Percentiles rank a stretch among this genome's conserved stretches.
Evolutionary conservation across 2,797 vertebrate genomes (phyloP).

Genomic region (Poecile montanus): DNA sequence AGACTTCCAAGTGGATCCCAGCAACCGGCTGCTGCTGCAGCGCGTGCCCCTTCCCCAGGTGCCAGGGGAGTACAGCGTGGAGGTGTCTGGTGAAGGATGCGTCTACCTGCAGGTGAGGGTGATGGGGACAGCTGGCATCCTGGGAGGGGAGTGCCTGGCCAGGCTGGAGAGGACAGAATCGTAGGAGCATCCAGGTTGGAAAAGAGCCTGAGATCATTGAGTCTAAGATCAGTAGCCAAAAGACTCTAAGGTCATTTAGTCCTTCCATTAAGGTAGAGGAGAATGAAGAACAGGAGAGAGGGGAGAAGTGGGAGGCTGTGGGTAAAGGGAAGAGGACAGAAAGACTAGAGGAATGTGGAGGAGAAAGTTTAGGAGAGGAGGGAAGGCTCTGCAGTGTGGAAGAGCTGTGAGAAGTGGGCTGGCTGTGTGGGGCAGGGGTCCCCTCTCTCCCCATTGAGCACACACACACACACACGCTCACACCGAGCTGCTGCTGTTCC

Average conservation of each 20-base stretch:
- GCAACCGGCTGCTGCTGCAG: slow-evolving; percentile 72
- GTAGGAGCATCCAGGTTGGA: background rate
- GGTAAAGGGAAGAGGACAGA: no score
- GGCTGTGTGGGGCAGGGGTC: background rate
- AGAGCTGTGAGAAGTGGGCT: background rate
- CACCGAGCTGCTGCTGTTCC: background rate
- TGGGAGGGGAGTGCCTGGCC: background rate
- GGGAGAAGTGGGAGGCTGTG: background rate
- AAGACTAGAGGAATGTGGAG: rapidly evolving
- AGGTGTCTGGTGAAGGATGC: slow-evolving; percentile 46
- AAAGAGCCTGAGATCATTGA: background rate
- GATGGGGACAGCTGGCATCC: background rate
- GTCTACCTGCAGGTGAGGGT: slow-evolving; percentile 59
- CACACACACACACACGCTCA: background rate
- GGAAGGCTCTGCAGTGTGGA: background rate
- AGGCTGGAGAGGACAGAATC: background rate
- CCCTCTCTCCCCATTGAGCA: rapidly evolving
- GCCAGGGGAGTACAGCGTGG: slow-evolving; percentile 60
- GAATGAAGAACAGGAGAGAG: no score
- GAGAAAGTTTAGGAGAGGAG: background rate
- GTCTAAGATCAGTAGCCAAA: background rate
- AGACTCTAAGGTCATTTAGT: background rate
- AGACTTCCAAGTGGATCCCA: slow-evolving; percentile 64
- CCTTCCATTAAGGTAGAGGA: background rate
- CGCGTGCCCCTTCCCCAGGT: slow-evolving; percentile 48